Evolutionary conservation across 2,113 vertebrate species (phyloP).

Genomic region (Pomatorhinus ruficollis): DNA sequence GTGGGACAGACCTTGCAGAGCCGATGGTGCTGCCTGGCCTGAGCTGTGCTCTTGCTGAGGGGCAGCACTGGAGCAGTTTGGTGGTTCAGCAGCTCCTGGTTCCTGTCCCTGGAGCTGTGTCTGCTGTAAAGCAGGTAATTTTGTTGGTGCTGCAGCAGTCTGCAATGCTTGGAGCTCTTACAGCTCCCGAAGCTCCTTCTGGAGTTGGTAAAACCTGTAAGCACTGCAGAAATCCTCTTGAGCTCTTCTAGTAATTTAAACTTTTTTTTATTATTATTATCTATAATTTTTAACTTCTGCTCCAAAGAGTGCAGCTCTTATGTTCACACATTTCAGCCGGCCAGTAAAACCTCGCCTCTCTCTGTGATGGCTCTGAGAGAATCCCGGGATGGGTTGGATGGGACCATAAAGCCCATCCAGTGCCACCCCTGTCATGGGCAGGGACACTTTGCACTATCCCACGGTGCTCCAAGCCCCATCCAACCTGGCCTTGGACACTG

Average conservation of each 20-base stretch:
- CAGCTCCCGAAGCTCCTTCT: not conserved
- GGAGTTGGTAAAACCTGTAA: not conserved
- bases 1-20: not conserved
- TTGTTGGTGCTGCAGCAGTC: not conserved
- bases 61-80: not conserved
- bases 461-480: rapidly evolving
- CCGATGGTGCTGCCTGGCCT: not conserved
- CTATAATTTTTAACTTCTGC: not conserved
- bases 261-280: not conserved
- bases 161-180: not conserved
- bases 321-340: rapidly evolving
- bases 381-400: not conserved
- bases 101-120: not conserved
- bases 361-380: not conserved
- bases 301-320: not conserved
- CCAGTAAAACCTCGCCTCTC: rapidly evolving
- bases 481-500: rapidly evolving
- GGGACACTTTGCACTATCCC: not conserved
- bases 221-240: not conserved
- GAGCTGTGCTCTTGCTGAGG: not conserved
- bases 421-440: not conserved
- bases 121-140: not conserved
- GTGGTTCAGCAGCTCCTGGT: not conserved
- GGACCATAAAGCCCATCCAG: not conserved
- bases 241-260: not conserved